Percentiles rank a stretch among this genome's conserved stretches.
Evolutionary conservation across 2,888 invertebrate species (phyloP).

Genomic region (Drosophila flavopinicola): DNA sequence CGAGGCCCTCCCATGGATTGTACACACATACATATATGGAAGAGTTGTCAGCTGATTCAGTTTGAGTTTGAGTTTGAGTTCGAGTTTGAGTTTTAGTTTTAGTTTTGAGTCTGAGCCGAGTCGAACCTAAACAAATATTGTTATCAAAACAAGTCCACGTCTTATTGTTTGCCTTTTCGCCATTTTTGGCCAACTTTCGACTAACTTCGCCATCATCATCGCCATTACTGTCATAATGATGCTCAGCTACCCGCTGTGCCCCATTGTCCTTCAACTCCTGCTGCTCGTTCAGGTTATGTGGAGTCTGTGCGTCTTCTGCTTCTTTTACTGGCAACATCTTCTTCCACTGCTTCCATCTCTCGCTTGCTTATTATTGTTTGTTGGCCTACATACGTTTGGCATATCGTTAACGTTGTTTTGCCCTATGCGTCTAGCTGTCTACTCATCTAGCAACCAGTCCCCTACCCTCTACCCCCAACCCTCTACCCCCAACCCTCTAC

Average conservation of each 20-base stretch:
- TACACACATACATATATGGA: not conserved
- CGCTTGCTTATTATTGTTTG: slow-evolving; percentile 23
- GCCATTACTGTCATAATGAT: slow-evolving; percentile 26
- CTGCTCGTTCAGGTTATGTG: slow-evolving; percentile 13
- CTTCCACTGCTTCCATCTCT: not conserved
- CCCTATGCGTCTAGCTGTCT: slow-evolving; percentile 48
- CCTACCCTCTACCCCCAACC: slow-evolving; percentile 11
- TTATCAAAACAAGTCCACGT: slow-evolving; percentile 40
- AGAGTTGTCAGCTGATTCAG: slow-evolving; percentile 11
- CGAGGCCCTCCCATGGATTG: not conserved
- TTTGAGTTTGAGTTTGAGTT: not conserved
- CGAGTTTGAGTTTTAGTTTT: slow-evolving; percentile 16
- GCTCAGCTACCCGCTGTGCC: slow-evolving; percentile 21
- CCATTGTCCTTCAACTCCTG: slow-evolving; percentile 10
- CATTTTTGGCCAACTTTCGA: slow-evolving; percentile 26
- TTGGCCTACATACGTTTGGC: slow-evolving; percentile 56
- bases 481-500: not conserved
- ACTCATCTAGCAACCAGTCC: too few relatives aligned
- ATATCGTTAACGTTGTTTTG: slow-evolving; percentile 49
- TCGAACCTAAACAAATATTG: slow-evolving; percentile 34
- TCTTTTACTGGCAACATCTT: slow-evolving; percentile 18
- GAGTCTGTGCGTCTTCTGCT: slow-evolving; percentile 3
- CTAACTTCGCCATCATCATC: slow-evolving; percentile 21
- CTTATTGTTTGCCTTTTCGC: slow-evolving; percentile 36
- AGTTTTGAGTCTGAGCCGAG: slow-evolving; percentile 10